A percentile compares a stretch with the other conserved stretches of the same genome.
Conservation (phyloP, 2,888 invertebrate genomes). For the Busseola fusca region DNA sequence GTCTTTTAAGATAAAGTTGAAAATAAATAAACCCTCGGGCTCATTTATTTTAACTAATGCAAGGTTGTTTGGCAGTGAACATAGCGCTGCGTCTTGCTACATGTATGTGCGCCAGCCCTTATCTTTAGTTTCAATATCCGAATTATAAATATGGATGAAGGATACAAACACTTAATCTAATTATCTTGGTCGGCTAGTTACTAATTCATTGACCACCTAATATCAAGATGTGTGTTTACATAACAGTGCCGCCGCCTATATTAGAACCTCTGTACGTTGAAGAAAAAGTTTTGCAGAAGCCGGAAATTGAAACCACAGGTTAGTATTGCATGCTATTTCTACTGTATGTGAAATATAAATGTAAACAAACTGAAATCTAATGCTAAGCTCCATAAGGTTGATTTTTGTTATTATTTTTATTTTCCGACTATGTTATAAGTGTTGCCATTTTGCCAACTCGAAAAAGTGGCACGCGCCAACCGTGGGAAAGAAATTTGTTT, state of each 20-base stretch:
- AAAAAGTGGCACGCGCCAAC: not conserved
- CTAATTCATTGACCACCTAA: slow-evolving; percentile 47
- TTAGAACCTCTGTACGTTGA: slow-evolving; percentile 81
- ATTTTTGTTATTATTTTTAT: not conserved
- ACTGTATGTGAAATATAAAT: too few relatives aligned
- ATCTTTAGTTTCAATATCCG: not conserved
- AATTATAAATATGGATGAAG: not conserved
- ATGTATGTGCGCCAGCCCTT: not conserved
- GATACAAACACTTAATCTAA: not conserved
- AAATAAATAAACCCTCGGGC: not conserved
- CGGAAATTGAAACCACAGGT: slow-evolving; percentile 77
- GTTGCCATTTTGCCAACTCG: not conserved
- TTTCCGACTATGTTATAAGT: not conserved
- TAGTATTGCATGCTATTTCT: slow-evolving; percentile 47
- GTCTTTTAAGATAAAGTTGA: not conserved
- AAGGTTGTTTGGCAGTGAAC: not conserved
- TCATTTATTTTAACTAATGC: not conserved
- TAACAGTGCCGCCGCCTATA: slow-evolving; percentile 81
- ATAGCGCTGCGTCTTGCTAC: too few relatives aligned
- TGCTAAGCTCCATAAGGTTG: not conserved
- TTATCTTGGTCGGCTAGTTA: slow-evolving; percentile 25
- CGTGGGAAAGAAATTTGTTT: not conserved
- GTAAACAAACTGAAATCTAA: not conserved
- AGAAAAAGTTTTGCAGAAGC: slow-evolving; percentile 71
- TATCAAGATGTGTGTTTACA: slow-evolving; percentile 48